phyloP scores from a whole-genome alignment of 2,888 invertebrate genomes.

The Xylota sylvarum region DNA sequence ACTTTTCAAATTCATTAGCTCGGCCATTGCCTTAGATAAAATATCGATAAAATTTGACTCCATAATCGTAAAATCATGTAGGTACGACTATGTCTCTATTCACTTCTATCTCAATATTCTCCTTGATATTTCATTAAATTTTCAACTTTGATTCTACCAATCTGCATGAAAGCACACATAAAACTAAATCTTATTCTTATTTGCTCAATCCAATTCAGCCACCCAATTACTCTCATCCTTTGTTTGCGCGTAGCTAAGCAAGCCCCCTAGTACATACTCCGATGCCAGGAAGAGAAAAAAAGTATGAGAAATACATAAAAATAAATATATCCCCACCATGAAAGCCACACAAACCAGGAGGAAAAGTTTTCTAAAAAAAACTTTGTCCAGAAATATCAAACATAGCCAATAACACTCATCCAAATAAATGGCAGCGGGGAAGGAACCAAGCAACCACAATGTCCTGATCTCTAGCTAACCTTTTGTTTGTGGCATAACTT shows the following conservation, averaged over 20 bases:
- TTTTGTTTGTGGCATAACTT: slow-evolving; percentile 64
- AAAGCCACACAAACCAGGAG: slow-evolving; percentile 9
- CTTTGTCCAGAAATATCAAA: slow-evolving; percentile 58
- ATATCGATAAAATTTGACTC: too few species aligned
- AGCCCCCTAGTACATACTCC: neutral
- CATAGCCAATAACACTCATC: slow-evolving; percentile 60
- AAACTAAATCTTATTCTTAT: neutral
- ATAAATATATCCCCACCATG: neutral
- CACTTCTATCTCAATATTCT: neutral
- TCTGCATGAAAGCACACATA: slow-evolving; percentile 7
- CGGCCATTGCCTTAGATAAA: too few species aligned
- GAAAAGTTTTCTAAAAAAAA: slow-evolving; percentile 43
- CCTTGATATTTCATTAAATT: neutral
- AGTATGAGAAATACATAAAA: slow-evolving; percentile 10
- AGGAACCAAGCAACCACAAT: slow-evolving; percentile 15
- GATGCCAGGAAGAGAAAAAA: neutral
- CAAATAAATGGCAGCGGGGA: slow-evolving; percentile 1
- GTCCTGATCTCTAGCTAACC: slow-evolving; percentile 41
- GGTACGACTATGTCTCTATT: too few species aligned
- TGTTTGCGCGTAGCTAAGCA: slow-evolving; percentile 11
- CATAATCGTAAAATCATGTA: too few species aligned
- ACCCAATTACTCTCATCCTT: slow-evolving; percentile 10
- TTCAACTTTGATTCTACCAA: neutral
- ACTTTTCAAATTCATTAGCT: too few species aligned
- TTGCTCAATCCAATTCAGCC: neutral